phyloP scores from a whole-genome alignment of 2,888 invertebrate genomes.

The Nebria salina region DNA sequence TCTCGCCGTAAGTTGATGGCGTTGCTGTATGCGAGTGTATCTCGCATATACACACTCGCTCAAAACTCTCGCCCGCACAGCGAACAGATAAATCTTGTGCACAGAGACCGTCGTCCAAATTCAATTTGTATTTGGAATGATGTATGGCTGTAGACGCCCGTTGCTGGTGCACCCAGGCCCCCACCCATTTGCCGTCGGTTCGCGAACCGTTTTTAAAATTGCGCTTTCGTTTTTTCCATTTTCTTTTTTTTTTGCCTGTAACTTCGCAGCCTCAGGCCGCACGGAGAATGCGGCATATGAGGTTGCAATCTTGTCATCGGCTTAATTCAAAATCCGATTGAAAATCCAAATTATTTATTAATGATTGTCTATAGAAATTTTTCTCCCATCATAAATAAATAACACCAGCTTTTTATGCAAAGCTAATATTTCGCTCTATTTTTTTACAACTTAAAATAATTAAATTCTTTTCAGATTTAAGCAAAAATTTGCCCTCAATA shows the following conservation, averaged over 20 bases:
- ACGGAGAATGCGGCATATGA: background rate
- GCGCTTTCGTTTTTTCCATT: conserved; percentile 6
- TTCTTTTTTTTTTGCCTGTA: background rate
- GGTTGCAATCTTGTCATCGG: background rate
- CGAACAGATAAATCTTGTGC: conserved; percentile 39
- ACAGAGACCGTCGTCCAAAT: conserved; percentile 28
- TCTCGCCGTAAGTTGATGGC: conserved; percentile 21
- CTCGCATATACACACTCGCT: background rate
- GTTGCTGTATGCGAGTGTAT: background rate
- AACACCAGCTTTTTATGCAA: too few species aligned
- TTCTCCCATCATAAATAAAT: too few species aligned
- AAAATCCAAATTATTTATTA: too few species aligned
- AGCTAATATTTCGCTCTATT: too few species aligned
- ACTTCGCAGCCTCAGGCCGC: background rate
- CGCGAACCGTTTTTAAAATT: conserved; percentile 16
- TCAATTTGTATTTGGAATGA: conserved; percentile 44
- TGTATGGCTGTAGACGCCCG: conserved; percentile 24
- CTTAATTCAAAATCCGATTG: background rate
- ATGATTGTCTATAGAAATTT: too few species aligned
- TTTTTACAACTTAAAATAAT: too few species aligned
- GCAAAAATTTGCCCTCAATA: too few species aligned
- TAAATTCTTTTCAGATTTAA: too few species aligned
- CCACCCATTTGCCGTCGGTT: background rate
- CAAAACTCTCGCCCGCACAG: background rate
- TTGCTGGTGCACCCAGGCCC: background rate